Conservation (phyloP, 1,140 invertebrate genomes). For the Drosophila neocordata region DNA sequence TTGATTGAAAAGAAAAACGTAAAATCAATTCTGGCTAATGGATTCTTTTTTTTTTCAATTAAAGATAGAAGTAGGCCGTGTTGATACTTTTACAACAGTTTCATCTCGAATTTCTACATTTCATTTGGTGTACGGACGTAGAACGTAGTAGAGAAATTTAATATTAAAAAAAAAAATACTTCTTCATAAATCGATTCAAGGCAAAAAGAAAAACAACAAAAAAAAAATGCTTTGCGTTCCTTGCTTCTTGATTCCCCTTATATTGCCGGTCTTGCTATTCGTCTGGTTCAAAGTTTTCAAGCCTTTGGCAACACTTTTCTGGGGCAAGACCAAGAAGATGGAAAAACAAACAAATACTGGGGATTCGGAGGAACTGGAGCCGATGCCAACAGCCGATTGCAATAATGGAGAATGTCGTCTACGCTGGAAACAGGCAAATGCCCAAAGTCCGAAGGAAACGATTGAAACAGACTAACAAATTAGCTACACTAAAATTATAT, state of each 20-base stretch:
- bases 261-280: neutral
- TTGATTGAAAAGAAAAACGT: conserved; percentile 64
- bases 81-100: neutral
- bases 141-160: neutral
- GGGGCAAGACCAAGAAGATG: neutral
- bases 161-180: neutral
- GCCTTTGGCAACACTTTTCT: neutral
- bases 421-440: neutral
- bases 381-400: neutral
- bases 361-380: neutral
- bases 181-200: neutral
- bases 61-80: neutral
- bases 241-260: neutral
- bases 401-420: neutral
- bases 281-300: neutral
- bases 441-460: neutral
- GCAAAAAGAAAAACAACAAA: neutral
- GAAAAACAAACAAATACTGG: neutral
- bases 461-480: neutral
- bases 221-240: neutral
- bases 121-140: neutral
- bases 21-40: conserved; percentile 66
- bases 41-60: conserved; percentile 33
- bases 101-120: neutral
- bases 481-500: neutral